phyloP scores from a whole-genome alignment of 2,113 vertebrate species.

The Hippopotamus amphibius region DNA sequence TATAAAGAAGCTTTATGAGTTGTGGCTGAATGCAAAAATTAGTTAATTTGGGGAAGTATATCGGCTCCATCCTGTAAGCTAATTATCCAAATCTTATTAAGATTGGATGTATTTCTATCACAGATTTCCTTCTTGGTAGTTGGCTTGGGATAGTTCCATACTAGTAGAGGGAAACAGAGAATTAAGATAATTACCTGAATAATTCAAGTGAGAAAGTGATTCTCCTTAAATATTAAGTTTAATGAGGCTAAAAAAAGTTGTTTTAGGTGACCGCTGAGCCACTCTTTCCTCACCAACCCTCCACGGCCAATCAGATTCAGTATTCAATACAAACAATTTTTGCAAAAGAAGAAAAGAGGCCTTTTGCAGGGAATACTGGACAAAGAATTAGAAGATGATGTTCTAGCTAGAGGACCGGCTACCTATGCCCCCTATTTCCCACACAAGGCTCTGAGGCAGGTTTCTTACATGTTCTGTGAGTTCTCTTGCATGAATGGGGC shows the following conservation, averaged over 20 bases:
- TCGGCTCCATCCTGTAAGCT: constrained; percentile 52
- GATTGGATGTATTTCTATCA: constrained; percentile 34
- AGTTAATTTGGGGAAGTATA: constrained; percentile 59
- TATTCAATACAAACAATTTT: constrained; percentile 6
- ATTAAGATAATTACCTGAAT: constrained; percentile 73
- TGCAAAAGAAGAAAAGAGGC: not conserved
- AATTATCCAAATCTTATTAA: constrained; percentile 73
- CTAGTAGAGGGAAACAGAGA: constrained; percentile 37
- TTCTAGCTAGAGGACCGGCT: not conserved
- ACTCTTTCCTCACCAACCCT: not conserved
- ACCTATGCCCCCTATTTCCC: accelerated
- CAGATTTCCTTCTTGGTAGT: constrained; percentile 60
- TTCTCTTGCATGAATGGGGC: not conserved
- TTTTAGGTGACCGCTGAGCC: constrained; percentile 52
- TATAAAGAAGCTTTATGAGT: constrained; percentile 50
- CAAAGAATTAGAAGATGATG: not conserved
- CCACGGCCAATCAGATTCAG: not conserved
- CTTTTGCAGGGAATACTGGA: not conserved
- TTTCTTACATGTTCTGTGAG: not conserved
- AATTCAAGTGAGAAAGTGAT: constrained; percentile 65
- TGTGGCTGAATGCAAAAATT: constrained; percentile 66
- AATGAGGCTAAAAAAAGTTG: constrained; percentile 59
- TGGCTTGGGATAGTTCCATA: constrained; percentile 46
- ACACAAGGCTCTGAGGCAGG: not conserved
- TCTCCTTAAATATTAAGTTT: constrained; percentile 68